Percentiles rank a stretch among this genome's conserved stretches.
These are phyloP conservation scores for Fregetta grallaria DNA, from an alignment of 2,113 vertebrate genomes.

Conservation along the genomic window DNA sequence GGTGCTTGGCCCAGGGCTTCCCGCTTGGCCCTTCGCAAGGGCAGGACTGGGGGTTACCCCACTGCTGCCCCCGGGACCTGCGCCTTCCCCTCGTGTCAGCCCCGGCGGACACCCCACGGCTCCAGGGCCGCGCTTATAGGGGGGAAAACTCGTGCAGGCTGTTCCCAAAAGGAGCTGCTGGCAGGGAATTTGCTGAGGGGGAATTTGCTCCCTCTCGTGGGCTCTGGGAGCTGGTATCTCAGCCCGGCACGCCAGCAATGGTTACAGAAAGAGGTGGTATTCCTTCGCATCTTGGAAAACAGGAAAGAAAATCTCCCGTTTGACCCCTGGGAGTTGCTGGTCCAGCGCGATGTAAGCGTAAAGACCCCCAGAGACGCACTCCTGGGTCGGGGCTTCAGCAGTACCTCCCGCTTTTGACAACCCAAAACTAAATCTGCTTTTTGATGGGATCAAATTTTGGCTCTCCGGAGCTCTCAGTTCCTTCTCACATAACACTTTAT, in stretches of 20 bases:
- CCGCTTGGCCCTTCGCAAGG: neutral
- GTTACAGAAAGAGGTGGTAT: neutral
- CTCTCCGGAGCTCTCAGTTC: neutral
- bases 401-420: accelerated
- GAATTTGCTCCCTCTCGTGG: slow-evolving; percentile 41
- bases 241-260: neutral
- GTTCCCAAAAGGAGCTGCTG: neutral
- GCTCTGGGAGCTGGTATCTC: neutral
- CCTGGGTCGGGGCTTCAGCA: accelerated
- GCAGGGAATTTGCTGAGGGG: neutral
- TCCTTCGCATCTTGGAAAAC: accelerated
- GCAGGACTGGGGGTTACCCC: neutral
- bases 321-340: neutral
- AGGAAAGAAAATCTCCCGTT: accelerated
- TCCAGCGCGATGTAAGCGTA: accelerated
- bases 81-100: neutral
- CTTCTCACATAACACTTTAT: neutral
- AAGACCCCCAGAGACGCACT: accelerated
- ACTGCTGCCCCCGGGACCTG: neutral
- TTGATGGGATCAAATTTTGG: accelerated
- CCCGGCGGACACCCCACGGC: accelerated
- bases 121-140: accelerated
- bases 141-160: accelerated
- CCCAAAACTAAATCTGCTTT: neutral
- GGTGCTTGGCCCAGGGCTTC: neutral